Evolutionary conservation across 2,113 vertebrate genomes (phyloP).

Genomic region (Egretta garzetta): DNA sequence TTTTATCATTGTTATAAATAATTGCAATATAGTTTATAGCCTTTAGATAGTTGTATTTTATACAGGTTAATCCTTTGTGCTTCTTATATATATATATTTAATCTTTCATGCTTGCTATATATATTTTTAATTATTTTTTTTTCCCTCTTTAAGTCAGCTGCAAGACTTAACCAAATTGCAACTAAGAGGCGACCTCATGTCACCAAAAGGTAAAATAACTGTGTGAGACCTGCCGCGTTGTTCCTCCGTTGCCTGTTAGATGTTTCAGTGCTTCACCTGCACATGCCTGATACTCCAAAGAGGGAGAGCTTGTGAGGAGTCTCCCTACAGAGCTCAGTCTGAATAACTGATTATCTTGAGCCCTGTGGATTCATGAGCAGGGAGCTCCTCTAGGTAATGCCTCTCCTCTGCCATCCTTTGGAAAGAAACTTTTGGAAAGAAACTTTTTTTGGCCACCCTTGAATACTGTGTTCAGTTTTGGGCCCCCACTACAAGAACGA

Average conservation of each 20-base stretch:
- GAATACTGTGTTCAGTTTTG: no score
- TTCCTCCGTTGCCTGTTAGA: neutral
- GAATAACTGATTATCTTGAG: neutral
- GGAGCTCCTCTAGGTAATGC: neutral
- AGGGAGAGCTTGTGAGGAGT: neutral
- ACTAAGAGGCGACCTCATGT: neutral
- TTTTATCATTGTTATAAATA: neutral
- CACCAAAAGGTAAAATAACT: slow-evolving; percentile 73
- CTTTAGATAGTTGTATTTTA: neutral
- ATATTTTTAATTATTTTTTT: neutral
- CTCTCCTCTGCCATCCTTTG: neutral
- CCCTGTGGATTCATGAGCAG: neutral
- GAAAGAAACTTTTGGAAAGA: neutral
- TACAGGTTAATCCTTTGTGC: neutral
- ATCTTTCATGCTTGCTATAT: neutral
- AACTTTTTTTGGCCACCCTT: no score
- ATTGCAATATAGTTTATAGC: neutral
- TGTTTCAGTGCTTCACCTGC: neutral
- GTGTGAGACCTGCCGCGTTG: neutral
- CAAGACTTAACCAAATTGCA: slow-evolving; percentile 64
- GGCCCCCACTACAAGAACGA: no score
- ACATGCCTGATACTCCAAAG: neutral
- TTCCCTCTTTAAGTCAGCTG: slow-evolving; percentile 72
- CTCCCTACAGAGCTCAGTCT: neutral
- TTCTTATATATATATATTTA: neutral